These are phyloP conservation scores for Parotocinclus haroldoi DNA, from an alignment of 2,797 vertebrate genomes.

Conservation along the genomic window DNA sequence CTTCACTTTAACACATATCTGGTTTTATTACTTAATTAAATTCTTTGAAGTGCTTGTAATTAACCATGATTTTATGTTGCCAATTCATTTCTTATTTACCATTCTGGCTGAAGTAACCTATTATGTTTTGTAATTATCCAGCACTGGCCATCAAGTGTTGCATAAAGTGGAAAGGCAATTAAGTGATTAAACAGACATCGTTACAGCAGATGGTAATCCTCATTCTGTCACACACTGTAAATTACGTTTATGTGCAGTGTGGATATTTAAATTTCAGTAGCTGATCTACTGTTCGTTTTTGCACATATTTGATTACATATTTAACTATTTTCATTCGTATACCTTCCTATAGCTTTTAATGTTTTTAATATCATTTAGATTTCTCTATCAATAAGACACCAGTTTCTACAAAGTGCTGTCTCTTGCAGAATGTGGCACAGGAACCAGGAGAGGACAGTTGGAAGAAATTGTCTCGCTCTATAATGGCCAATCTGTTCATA, in stretches of 20 bases:
- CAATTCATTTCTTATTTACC: too few relatives aligned
- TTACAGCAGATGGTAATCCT: slow-evolving; percentile 22
- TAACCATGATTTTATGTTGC: neutral
- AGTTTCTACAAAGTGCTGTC: neutral
- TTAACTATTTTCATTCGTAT: too few relatives aligned
- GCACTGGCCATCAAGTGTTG: slow-evolving; percentile 20
- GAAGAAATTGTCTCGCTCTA: slow-evolving; percentile 13
- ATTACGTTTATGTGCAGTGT: neutral
- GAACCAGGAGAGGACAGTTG: slow-evolving; percentile 12
- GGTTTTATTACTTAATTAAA: too few relatives aligned
- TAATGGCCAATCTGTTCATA: slow-evolving; percentile 14
- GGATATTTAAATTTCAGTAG: too few relatives aligned
- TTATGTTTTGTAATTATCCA: slow-evolving; percentile 27
- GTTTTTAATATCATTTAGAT: too few relatives aligned
- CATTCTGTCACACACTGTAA: slow-evolving; percentile 10
- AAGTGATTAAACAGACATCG: slow-evolving; percentile 12
- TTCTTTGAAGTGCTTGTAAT: neutral
- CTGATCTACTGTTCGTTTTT: too few relatives aligned
- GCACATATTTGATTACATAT: too few relatives aligned
- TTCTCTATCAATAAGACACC: too few relatives aligned
- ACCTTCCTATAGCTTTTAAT: too few relatives aligned
- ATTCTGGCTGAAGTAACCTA: slow-evolving; percentile 10
- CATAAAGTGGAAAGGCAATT: slow-evolving; percentile 14
- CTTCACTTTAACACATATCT: too few relatives aligned
- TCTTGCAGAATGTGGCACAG: neutral